Evolutionary conservation across 2,113 vertebrate genomes (phyloP).

Genomic region (Semicossyphus pulcher): DNA sequence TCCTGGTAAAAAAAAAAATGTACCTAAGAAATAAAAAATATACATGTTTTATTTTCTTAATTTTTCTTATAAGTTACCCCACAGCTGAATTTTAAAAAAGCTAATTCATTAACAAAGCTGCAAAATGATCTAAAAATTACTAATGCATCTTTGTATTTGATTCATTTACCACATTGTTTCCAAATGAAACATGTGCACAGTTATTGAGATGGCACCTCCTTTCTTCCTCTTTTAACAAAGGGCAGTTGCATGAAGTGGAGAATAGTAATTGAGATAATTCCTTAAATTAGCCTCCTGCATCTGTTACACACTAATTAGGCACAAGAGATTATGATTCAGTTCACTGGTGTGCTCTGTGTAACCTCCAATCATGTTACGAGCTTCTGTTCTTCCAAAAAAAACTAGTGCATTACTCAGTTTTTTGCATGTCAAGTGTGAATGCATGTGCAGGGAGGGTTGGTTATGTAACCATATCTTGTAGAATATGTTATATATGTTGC

Average conservation of each 20-base stretch:
- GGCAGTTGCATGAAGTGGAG: slow-evolving; percentile 37
- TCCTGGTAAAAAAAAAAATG: too few species aligned
- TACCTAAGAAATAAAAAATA: too few species aligned
- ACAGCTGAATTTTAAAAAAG: background rate
- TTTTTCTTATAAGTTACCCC: too few species aligned
- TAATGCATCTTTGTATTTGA: too few species aligned
- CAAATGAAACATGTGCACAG: background rate
- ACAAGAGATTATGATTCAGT: slow-evolving; percentile 18
- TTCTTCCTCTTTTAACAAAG: slow-evolving; percentile 4
- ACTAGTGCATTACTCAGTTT: slow-evolving; percentile 37
- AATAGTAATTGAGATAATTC: slow-evolving; percentile 47
- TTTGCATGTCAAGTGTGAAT: too few species aligned
- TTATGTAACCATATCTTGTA: slow-evolving; percentile 18
- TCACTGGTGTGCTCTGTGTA: slow-evolving; percentile 17
- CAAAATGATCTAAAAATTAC: too few species aligned
- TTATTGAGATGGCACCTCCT: background rate
- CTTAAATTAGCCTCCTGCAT: slow-evolving; percentile 54
- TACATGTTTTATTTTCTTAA: too few species aligned
- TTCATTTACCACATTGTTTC: too few species aligned
- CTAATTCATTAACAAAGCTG: too few species aligned
- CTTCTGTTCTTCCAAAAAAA: slow-evolving; percentile 36
- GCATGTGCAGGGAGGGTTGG: background rate
- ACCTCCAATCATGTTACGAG: slow-evolving; percentile 13
- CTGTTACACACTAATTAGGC: slow-evolving; percentile 55
- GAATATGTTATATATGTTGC: slow-evolving; percentile 26